A percentile compares a stretch with the other conserved stretches of the same genome.
phyloP scores from a whole-genome alignment of 2,888 invertebrate species.

The Aleiodes leptofemur region DNA sequence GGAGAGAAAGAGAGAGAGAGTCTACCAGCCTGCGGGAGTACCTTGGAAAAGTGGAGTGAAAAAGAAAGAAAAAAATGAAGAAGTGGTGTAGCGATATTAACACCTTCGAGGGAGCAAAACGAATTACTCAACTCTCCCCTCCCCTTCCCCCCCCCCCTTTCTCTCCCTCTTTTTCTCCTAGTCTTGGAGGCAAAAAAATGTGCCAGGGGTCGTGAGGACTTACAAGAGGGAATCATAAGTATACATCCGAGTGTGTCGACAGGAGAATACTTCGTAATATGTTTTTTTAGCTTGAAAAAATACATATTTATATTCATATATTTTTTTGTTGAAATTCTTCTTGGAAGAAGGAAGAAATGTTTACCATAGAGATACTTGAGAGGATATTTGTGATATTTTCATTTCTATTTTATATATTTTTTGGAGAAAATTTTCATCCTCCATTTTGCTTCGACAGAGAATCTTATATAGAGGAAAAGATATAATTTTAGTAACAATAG shows the following conservation, averaged over 20 bases:
- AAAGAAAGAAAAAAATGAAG: constrained; percentile 29
- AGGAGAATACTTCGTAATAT: neutral
- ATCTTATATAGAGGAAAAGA: constrained; percentile 45
- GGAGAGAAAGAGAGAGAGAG: too few species aligned
- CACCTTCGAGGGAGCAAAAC: constrained; percentile 54
- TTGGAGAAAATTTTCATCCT: constrained; percentile 52
- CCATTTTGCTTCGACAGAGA: constrained; percentile 59
- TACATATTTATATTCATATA: constrained; percentile 1
- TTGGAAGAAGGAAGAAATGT: neutral
- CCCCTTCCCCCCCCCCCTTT: neutral
- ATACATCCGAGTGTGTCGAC: constrained; percentile 18
- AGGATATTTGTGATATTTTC: constrained; percentile 2
- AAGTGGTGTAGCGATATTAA: constrained; percentile 52
- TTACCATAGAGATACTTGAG: neutral
- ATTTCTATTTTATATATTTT: constrained; percentile 21
- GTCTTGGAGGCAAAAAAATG: neutral
- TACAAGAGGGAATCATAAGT: constrained; percentile 8
- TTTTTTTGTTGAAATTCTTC: neutral
- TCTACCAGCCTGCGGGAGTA: constrained; percentile 7
- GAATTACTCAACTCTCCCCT: constrained; percentile 49
- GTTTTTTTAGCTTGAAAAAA: neutral
- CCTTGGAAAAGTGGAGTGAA: constrained; percentile 10
- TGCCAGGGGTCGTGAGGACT: constrained; percentile 22
- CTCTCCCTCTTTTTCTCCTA: neutral
- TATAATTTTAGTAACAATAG: too few species aligned